Conservation (phyloP, 2,888 invertebrate species). For the Aquatica leii region DNA sequence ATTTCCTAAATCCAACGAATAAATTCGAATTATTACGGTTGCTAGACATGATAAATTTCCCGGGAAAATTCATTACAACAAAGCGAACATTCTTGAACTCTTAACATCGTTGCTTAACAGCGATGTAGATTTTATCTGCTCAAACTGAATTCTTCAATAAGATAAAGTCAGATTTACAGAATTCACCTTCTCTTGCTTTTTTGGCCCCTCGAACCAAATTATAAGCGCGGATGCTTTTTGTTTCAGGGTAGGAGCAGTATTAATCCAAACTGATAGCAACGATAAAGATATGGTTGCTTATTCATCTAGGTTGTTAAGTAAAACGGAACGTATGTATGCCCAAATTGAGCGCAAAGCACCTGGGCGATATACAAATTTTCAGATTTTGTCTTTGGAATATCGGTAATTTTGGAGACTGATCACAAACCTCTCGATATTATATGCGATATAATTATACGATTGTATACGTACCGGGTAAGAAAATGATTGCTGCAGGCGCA, state of each 20-base stretch:
- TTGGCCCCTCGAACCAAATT: slow-evolving; percentile 51
- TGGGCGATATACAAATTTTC: neutral
- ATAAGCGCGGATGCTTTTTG: slow-evolving; percentile 47
- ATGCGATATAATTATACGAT: slow-evolving; percentile 49
- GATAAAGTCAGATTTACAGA: slow-evolving; percentile 1
- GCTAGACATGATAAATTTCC: slow-evolving; percentile 41
- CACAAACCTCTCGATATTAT: no score
- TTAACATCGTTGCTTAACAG: slow-evolving; percentile 23
- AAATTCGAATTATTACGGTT: no score
- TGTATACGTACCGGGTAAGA: slow-evolving; percentile 53
- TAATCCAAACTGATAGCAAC: neutral
- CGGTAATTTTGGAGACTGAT: no score
- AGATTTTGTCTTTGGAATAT: neutral
- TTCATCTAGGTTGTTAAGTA: neutral
- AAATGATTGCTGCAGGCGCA: slow-evolving; percentile 50
- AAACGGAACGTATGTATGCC: slow-evolving; percentile 35
- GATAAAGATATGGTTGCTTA: no score
- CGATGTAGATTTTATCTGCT: neutral
- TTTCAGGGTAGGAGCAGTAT: slow-evolving; percentile 21
- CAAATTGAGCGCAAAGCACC: slow-evolving; percentile 18
- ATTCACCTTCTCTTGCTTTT: slow-evolving; percentile 36
- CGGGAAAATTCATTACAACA: slow-evolving; percentile 40
- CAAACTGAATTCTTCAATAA: neutral
- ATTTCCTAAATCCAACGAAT: no score
- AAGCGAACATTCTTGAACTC: slow-evolving; percentile 35